Evolutionary conservation across 2,888 invertebrate genomes (phyloP).

Genomic region (Xestia xanthographa): DNA sequence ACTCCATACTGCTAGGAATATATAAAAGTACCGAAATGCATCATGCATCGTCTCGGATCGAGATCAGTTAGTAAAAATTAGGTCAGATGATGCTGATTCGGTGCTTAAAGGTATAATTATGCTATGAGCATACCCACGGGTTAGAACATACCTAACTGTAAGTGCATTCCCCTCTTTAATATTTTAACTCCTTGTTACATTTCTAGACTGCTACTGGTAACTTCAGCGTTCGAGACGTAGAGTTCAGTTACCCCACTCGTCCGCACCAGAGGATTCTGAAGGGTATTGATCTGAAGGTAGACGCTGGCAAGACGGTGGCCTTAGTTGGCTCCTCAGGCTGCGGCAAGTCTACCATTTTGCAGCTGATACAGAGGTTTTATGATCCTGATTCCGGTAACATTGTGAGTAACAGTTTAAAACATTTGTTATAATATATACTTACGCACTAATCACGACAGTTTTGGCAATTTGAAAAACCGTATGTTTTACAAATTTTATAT

Average conservation of each 20-base stretch:
- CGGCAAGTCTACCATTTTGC: slow-evolving; percentile 95
- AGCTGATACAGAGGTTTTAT: slow-evolving; percentile 95
- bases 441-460: neutral
- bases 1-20: neutral
- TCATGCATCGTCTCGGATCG: neutral
- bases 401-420: slow-evolving; percentile 48
- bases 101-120: neutral
- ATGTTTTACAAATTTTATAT: neutral
- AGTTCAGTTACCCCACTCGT: slow-evolving; percentile 95
- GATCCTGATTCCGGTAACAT: slow-evolving; percentile 92
- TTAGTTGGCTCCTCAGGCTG: slow-evolving; percentile 94
- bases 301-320: slow-evolving; percentile 94
- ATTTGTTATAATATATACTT: neutral
- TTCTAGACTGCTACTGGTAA: slow-evolving; percentile 91
- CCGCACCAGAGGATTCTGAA: slow-evolving; percentile 93
- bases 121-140: neutral
- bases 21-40: neutral
- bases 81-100: neutral
- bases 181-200: neutral
- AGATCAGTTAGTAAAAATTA: neutral
- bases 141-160: neutral
- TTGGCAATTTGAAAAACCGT: neutral
- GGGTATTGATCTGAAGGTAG: slow-evolving; percentile 92
- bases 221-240: slow-evolving; percentile 92
- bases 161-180: neutral